Evolutionary conservation across 1,140 invertebrate genomes (phyloP), one percentile per base, ranked within the genome.

Genomic region (Lepidotrigona ventralis): DNA sequence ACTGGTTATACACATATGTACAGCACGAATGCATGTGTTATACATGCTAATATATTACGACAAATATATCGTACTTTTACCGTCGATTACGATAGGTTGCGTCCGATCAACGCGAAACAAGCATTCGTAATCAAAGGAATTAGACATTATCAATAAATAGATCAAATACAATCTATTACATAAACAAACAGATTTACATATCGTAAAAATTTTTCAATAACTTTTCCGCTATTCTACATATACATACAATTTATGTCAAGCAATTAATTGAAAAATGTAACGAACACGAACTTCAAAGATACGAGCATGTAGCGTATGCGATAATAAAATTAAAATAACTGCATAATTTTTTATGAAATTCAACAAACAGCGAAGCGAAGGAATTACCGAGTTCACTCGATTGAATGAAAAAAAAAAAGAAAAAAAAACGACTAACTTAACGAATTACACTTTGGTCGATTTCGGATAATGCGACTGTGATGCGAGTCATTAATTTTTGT

Each of bases 11-110:
- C 79, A 76, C 76, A 74, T 21, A 80, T 73, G 64, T 23, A 29
- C 72, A 53, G 51, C 19, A 29, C 29, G 46, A 85, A 82, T 85
- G 56, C 68, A 82, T 82, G 54, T 33, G 66, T 23, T 77, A 39
- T 70, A 85, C 80, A 60, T 76, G 77, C 29, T 71, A 73, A 85
- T 77, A 70, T 46, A 33, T 83, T 69, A 54, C 77, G 79, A 76
- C 72, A 64, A 63, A 68, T 81, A 56, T 66, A 81, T 76, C 51
- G 54, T 81, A 74, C 72, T 66, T 81, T 81, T 81, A 26, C 51
- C 29, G 6, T 8, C 21, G 60, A 56, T 68, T 74, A 81, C 58
- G 71, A 75, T 74, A 75, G 26, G 8, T 19, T 8, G 46, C n/a
- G 58, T 60, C 23, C n/a, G 19, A 19, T 1, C n/a, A 9, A 19